A percentile compares a stretch with the other conserved stretches of the same genome.
Evolutionary conservation across 2,888 invertebrate species (phyloP).

Genomic region (Caenorhabditis plicata): DNA sequence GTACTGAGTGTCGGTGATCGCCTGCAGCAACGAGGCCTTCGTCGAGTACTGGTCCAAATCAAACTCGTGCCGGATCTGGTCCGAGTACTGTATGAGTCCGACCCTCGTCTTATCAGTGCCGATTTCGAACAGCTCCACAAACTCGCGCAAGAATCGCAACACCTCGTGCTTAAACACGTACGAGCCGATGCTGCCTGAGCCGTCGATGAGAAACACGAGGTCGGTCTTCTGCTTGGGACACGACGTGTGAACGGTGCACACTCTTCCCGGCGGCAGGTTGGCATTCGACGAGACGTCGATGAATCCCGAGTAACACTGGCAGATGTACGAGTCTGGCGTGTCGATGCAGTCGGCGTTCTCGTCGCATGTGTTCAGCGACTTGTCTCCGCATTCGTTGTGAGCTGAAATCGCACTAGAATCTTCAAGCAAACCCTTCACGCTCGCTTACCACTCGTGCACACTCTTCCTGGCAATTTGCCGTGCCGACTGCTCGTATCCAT

Average conservation of each 20-base stretch:
- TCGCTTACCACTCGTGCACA: slow-evolving; percentile 61
- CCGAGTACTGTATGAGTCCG: slow-evolving; percentile 59
- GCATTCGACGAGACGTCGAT: slow-evolving; percentile 63
- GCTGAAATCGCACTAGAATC: too few species aligned
- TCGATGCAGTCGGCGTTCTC: slow-evolving; percentile 55
- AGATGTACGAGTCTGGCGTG: slow-evolving; percentile 50
- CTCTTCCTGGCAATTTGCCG: slow-evolving; percentile 59
- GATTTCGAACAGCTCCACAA: slow-evolving; percentile 62
- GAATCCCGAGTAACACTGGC: slow-evolving; percentile 60
- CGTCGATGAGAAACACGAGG: slow-evolving; percentile 62
- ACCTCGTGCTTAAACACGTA: slow-evolving; percentile 60
- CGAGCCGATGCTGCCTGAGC: slow-evolving; percentile 62
- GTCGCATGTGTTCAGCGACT: slow-evolving; percentile 51
- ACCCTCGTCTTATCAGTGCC: slow-evolving; percentile 57
- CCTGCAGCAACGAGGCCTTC: slow-evolving; percentile 22
- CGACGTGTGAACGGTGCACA: slow-evolving; percentile 61
- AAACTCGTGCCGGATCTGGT: slow-evolving; percentile 63
- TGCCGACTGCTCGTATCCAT: slow-evolving; percentile 62
- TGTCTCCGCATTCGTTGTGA: slow-evolving; percentile 48
- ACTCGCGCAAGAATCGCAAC: slow-evolving; percentile 57
- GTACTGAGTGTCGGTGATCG: slow-evolving; percentile 49
- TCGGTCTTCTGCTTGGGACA: slow-evolving; percentile 63
- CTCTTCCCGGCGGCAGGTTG: slow-evolving; percentile 60
- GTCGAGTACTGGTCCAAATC: slow-evolving; percentile 48
- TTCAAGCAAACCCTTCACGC: too few species aligned